phyloP scores from a whole-genome alignment of 2,797 vertebrate species.

The Gymnodraco acuticeps region DNA sequence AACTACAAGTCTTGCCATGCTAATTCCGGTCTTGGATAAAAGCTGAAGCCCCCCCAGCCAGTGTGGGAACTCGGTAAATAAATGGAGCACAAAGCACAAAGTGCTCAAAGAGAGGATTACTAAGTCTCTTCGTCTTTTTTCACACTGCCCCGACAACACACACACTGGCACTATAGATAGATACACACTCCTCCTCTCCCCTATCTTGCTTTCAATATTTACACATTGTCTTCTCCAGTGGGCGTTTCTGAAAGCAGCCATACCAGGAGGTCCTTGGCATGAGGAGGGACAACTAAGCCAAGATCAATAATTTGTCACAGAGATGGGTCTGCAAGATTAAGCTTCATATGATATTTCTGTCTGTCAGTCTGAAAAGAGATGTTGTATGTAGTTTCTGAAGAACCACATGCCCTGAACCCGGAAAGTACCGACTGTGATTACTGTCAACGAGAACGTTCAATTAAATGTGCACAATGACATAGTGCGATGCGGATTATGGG shows the following conservation, averaged over 20 bases:
- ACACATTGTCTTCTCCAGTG: slow-evolving; percentile 51
- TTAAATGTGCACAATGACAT: slow-evolving; percentile 70
- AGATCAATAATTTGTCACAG: slow-evolving; percentile 75
- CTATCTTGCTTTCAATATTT: slow-evolving; percentile 55
- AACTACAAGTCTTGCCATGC: slow-evolving; percentile 49
- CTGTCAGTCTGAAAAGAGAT: slow-evolving; percentile 45
- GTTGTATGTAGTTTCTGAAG: slow-evolving; percentile 50
- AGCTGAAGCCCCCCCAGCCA: slow-evolving; percentile 53
- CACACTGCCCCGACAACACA: slow-evolving; percentile 23
- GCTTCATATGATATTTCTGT: slow-evolving; percentile 36
- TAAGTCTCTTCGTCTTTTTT: slow-evolving; percentile 46
- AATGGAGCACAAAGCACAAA: slow-evolving; percentile 66
- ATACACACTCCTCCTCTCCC: neutral
- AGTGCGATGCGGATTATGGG: slow-evolving; percentile 55
- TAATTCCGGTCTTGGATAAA: slow-evolving; percentile 66
- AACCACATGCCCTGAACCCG: slow-evolving; percentile 42
- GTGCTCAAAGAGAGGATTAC: slow-evolving; percentile 75
- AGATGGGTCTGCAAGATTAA: slow-evolving; percentile 49
- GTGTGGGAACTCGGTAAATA: slow-evolving; percentile 75
- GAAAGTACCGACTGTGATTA: slow-evolving; percentile 56
- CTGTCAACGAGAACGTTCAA: slow-evolving; percentile 67
- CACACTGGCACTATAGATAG: neutral
- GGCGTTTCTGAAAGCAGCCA: slow-evolving; percentile 49
- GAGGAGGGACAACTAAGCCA: slow-evolving; percentile 54
- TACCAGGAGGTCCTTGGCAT: slow-evolving; percentile 58